Evolutionary conservation across 1,140 invertebrate genomes (phyloP).

Genomic region (Drosophila repletoides): DNA sequence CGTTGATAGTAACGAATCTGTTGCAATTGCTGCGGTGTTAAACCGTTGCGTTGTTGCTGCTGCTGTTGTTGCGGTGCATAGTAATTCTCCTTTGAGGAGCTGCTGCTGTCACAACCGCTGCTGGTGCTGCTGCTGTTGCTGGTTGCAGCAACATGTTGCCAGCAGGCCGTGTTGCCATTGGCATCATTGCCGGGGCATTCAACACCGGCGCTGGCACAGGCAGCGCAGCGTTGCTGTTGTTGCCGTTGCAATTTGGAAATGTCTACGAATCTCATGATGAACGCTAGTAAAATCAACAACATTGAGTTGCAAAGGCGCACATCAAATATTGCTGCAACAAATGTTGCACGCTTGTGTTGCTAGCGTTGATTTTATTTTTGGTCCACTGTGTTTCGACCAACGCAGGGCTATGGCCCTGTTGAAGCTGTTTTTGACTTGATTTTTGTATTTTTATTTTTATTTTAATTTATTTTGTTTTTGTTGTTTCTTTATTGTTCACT

Average conservation of each 20-base stretch:
- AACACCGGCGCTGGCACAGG: slow-evolving; percentile 51
- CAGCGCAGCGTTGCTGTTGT: slow-evolving; percentile 46
- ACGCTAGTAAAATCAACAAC: slow-evolving; percentile 79
- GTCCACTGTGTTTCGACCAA: slow-evolving; percentile 58
- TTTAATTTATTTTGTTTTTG: slow-evolving; percentile 2
- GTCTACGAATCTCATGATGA: slow-evolving; percentile 81
- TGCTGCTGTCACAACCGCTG: slow-evolving; percentile 73
- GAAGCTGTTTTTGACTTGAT: slow-evolving; percentile 3
- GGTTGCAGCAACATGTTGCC: slow-evolving; percentile 63
- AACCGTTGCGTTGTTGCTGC: slow-evolving; percentile 48
- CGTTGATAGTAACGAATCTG: slow-evolving; percentile 75
- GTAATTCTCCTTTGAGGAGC: slow-evolving; percentile 75
- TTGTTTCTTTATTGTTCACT: slow-evolving; percentile 16
- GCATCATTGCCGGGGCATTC: slow-evolving; percentile 50
- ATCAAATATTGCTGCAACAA: slow-evolving; percentile 62
- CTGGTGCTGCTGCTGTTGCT: slow-evolving; percentile 71
- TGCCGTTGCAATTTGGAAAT: slow-evolving; percentile 73
- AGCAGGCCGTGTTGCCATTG: slow-evolving; percentile 58
- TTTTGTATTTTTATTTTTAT: slow-evolving; percentile 3
- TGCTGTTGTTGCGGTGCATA: slow-evolving; percentile 44
- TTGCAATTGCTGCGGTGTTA: slow-evolving; percentile 71
- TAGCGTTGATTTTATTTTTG: slow-evolving; percentile 58
- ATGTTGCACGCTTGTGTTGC: slow-evolving; percentile 26
- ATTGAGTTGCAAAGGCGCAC: slow-evolving; percentile 61
- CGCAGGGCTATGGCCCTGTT: slow-evolving; percentile 38